These are phyloP conservation scores for Jacana jacana DNA, from an alignment of 2,113 vertebrate species.

Conservation along the genomic window DNA sequence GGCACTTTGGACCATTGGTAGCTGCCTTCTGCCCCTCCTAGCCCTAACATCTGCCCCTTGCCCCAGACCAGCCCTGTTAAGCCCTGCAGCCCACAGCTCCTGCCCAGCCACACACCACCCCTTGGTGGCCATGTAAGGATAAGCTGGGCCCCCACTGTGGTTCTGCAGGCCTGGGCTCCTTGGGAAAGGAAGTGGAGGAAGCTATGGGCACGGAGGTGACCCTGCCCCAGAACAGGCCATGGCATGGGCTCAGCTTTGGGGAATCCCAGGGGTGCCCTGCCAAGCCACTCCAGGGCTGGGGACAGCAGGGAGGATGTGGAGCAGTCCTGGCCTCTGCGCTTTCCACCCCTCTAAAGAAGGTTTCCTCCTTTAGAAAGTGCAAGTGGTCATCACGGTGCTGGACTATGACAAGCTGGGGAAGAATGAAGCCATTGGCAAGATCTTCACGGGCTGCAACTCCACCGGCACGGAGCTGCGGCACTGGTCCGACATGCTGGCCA, in stretches of 20 bases:
- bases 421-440: slow-evolving; percentile 97
- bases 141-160: neutral
- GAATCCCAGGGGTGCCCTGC: neutral
- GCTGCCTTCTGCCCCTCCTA: neutral
- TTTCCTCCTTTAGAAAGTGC: slow-evolving; percentile 85
- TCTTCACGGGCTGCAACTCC: slow-evolving; percentile 91
- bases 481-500: slow-evolving; percentile 98
- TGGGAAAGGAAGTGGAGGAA: fast-evolving
- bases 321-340: fast-evolving
- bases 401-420: slow-evolving; percentile 99
- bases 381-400: slow-evolving; percentile 95
- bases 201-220: neutral
- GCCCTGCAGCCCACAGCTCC: neutral
- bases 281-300: fast-evolving
- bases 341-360: neutral
- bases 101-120: neutral
- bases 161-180: neutral
- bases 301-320: neutral
- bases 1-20: neutral
- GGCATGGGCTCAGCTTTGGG: neutral
- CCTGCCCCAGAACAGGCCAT: fast-evolving
- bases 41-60: neutral
- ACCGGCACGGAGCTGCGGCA: slow-evolving; percentile 93
- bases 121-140: neutral
- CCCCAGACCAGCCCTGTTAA: neutral